Percentiles rank a stretch among this genome's conserved stretches.
Evolutionary conservation across 1,140 invertebrate species (phyloP).

Genomic region (Drosophila guanche): DNA sequence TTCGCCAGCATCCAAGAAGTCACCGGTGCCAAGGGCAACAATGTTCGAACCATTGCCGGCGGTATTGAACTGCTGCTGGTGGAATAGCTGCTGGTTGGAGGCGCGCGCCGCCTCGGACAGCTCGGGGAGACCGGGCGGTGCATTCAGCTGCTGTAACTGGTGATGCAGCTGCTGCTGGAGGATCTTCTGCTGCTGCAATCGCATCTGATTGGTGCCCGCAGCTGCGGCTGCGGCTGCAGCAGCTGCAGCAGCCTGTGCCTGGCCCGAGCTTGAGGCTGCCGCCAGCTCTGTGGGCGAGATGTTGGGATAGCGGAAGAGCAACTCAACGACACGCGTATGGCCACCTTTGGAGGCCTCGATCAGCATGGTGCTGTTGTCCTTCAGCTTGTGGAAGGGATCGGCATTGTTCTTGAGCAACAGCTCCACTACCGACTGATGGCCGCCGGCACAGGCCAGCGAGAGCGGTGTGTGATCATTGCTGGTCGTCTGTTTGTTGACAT

Average conservation of each 20-base stretch:
- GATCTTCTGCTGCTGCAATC: conserved; percentile 77
- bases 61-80: conserved; percentile 73
- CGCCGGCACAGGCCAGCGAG: conserved; percentile 97
- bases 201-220: conserved; percentile 63
- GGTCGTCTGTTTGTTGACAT: conserved; percentile 96
- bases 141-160: conserved; percentile 83
- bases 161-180: conserved; percentile 84
- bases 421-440: conserved; percentile 96
- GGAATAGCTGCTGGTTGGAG: conserved; percentile 79
- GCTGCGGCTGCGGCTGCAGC: conserved; percentile 33
- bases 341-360: conserved; percentile 99
- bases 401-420: conserved; percentile 94
- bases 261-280: conserved; percentile 40
- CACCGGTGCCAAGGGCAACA: conserved; percentile 61
- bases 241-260: conserved; percentile 68
- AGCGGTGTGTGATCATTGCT: conserved; percentile 99
- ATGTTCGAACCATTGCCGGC: conserved; percentile 57
- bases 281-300: conserved; percentile 80
- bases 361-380: conserved; percentile 99
- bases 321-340: conserved; percentile 96
- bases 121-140: conserved; percentile 85
- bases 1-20: conserved; percentile 66
- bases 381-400: conserved; percentile 97
- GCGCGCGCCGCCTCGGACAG: conserved; percentile 85
- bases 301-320: conserved; percentile 97